Evolutionary conservation across 2,888 invertebrate genomes (phyloP).

Genomic region (Cataglyphis rosenhaueri): DNA sequence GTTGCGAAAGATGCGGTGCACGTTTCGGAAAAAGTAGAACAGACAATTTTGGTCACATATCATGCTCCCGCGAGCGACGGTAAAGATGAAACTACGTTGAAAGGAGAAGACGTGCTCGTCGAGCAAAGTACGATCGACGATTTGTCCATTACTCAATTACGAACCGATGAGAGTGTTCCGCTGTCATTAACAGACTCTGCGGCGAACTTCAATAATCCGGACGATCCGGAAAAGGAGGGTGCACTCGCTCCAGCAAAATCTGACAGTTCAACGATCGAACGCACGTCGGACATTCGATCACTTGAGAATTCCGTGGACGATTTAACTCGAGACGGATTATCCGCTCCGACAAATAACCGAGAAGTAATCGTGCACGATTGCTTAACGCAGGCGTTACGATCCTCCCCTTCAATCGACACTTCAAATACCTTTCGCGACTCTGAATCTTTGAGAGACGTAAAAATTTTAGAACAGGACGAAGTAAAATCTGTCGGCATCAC

Average conservation of each 20-base stretch:
- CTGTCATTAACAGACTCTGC: background rate
- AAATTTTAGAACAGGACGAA: background rate
- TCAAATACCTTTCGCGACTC: background rate
- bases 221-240: background rate
- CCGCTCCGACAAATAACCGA: background rate
- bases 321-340: background rate
- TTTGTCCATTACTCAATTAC: constrained; percentile 41
- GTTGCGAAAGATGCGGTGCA: constrained; percentile 51
- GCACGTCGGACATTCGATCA: background rate
- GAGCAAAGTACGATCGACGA: constrained; percentile 35
- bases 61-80: constrained; percentile 52
- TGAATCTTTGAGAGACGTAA: background rate
- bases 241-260: background rate
- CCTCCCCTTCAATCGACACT: background rate
- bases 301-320: background rate
- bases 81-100: constrained; percentile 60
- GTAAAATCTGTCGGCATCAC: background rate
- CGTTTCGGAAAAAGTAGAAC: constrained; percentile 70
- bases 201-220: background rate
- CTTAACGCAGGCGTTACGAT: background rate
- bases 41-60: constrained; percentile 66
- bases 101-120: constrained; percentile 39
- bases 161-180: background rate
- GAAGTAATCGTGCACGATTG: background rate
- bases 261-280: background rate